phyloP scores from a whole-genome alignment of 2,888 invertebrate genomes.

The Lumbricus terrestris region DNA sequence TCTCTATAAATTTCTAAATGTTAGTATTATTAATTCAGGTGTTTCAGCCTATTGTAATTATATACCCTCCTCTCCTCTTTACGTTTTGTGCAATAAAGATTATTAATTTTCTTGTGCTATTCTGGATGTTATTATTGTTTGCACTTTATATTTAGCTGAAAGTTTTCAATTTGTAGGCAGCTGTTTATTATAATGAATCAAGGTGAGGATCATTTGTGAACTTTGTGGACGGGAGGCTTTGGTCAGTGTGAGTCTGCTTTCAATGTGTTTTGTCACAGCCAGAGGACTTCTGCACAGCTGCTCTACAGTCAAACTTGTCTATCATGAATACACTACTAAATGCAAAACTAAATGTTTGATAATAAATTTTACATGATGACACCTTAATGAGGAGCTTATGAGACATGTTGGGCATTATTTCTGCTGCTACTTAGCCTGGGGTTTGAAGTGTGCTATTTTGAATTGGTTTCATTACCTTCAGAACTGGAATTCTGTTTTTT shows the following conservation, averaged over 20 bases:
- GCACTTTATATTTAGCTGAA: neutral
- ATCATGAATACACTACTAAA: neutral
- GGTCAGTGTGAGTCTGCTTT: neutral
- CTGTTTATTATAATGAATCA: neutral
- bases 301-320: slow-evolving; percentile 3
- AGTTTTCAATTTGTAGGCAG: neutral
- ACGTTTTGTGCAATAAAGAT: neutral
- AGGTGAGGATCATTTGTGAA: neutral
- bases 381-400: no score
- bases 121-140: neutral
- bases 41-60: neutral
- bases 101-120: neutral
- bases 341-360: neutral
- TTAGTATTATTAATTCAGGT: no score
- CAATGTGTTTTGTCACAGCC: neutral
- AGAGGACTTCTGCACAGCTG: neutral
- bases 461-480: neutral
- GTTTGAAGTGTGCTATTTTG: neutral
- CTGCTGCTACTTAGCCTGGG: neutral
- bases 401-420: neutral
- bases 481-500: neutral
- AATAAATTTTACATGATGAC: neutral
- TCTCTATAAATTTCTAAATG: no score
- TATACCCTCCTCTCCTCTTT: no score
- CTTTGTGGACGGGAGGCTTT: neutral